Conservation (phyloP, 2,113 vertebrate species). For the Lonchura striata region DNA sequence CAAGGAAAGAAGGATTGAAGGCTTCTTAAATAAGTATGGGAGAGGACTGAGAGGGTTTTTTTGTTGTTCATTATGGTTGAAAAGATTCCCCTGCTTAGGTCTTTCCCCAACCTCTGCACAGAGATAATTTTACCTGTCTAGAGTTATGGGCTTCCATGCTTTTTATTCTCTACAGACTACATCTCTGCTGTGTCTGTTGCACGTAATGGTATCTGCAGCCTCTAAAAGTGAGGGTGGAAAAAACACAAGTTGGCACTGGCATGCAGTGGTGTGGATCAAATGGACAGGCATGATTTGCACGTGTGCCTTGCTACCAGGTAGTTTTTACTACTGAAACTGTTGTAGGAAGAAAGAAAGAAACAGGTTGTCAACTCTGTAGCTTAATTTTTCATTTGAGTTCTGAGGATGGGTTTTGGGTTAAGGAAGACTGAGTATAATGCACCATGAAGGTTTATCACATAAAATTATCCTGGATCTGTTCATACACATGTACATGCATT, state of each 20-base stretch:
- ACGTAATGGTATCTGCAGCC: not conserved
- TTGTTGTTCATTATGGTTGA: not conserved
- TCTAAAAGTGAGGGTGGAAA: not conserved
- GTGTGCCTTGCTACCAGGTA: not conserved
- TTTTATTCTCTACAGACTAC: not conserved
- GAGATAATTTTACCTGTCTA: not conserved
- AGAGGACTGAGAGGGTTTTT: not conserved
- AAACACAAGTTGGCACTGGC: not conserved
- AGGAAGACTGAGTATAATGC: not conserved
- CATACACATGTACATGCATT: not conserved
- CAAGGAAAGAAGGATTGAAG: not conserved
- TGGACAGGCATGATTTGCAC: not conserved
- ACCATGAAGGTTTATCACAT: accelerated
- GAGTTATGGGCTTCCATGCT: not conserved
- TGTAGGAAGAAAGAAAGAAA: not conserved
- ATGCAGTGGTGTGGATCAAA: not conserved
- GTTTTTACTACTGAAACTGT: not conserved
- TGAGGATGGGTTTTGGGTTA: not conserved
- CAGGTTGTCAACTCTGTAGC: not conserved
- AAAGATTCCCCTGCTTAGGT: not conserved
- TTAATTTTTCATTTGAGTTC: not conserved
- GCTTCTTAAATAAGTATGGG: not conserved
- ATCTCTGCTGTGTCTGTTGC: not conserved
- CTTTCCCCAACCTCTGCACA: not conserved
- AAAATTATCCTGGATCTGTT: not conserved